These are phyloP conservation scores for Ascaphus truei DNA, from an alignment of 2,113 vertebrate species.

Conservation along the genomic window DNA sequence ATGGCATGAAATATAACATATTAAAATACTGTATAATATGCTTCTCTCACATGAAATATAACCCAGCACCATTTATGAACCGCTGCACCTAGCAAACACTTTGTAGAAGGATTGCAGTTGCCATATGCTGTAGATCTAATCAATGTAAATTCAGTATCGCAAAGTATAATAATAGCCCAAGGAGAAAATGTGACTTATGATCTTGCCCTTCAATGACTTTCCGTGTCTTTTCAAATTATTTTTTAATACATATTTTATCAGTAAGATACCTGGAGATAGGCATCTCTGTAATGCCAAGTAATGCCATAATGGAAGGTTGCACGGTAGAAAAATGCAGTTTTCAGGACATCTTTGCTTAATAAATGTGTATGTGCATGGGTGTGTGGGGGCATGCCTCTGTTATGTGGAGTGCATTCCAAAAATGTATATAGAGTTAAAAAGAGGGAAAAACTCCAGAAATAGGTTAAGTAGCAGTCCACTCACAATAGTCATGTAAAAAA, in stretches of 20 bases:
- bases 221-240: neutral
- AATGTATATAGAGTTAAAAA: too few species aligned
- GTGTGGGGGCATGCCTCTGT: too few species aligned
- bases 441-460: too few species aligned
- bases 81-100: slow-evolving; percentile 2
- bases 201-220: slow-evolving; percentile 9
- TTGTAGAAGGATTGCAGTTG: neutral
- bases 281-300: neutral
- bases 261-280: neutral
- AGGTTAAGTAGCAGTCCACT: too few species aligned
- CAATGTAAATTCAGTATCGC: slow-evolving; percentile 1
- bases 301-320: too few species aligned
- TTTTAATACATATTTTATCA: slow-evolving; percentile 18
- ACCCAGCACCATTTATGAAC: slow-evolving; percentile 12
- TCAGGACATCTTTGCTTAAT: too few species aligned
- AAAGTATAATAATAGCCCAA: slow-evolving; percentile 5
- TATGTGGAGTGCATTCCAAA: too few species aligned
- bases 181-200: slow-evolving; percentile 1
- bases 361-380: too few species aligned
- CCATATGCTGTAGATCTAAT: neutral
- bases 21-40: too few species aligned
- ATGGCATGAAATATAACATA: slow-evolving; percentile 13
- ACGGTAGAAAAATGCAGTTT: too few species aligned
- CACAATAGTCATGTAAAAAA: too few species aligned
- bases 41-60: slow-evolving; percentile 11